Conservation (phyloP, 2,113 vertebrate species). For the Alexandromys fortis region DNA sequence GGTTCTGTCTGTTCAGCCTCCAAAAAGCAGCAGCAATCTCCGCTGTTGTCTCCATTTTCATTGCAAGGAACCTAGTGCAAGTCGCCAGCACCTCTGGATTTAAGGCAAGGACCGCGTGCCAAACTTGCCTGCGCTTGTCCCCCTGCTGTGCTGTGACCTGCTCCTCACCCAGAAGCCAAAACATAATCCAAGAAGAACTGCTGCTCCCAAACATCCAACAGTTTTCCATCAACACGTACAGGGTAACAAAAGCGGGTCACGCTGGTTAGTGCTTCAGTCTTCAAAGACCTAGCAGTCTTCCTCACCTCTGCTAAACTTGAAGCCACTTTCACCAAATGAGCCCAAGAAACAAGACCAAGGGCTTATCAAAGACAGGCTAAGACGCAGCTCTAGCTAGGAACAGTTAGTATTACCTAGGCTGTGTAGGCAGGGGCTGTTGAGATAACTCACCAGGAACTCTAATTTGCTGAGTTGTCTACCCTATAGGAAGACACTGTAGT, state of each 20-base stretch:
- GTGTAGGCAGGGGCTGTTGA: background rate
- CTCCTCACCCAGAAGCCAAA: background rate
- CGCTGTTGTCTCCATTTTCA: background rate
- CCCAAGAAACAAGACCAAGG: background rate
- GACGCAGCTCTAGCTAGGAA: background rate
- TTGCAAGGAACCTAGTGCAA: background rate
- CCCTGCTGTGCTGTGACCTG: background rate
- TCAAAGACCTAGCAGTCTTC: background rate
- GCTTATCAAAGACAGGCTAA: background rate
- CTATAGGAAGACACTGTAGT: background rate
- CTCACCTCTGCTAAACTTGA: background rate
- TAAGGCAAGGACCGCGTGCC: background rate
- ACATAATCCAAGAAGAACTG: background rate
- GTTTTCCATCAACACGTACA: background rate
- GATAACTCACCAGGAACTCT: background rate
- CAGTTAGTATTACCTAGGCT: background rate
- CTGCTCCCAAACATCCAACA: background rate
- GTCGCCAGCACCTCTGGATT: background rate
- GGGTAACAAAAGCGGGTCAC: background rate
- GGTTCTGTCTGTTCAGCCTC: background rate
- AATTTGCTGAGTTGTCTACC: background rate
- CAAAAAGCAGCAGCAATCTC: background rate
- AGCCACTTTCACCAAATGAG: background rate
- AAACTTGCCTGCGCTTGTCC: background rate
- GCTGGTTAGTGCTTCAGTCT: background rate